Evolutionary conservation across 1,140 invertebrate species (phyloP).

Genomic region (Paramacrobiotus metropolitanus): DNA sequence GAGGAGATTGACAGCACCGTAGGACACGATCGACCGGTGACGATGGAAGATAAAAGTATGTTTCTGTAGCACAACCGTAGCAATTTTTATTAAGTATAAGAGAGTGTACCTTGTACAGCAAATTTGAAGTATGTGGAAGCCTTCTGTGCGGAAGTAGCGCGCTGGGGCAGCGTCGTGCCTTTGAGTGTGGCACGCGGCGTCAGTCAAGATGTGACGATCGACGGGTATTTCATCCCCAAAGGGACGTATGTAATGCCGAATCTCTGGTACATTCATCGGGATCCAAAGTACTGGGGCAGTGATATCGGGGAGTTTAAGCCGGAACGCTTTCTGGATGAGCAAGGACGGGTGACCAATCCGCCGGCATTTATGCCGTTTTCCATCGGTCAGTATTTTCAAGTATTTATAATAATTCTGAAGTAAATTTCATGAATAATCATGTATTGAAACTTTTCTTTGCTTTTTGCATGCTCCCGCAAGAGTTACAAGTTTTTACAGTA

Average conservation of each 20-base stretch:
- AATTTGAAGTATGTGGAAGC: constrained; percentile 31
- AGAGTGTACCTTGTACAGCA: background rate
- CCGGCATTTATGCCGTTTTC: constrained; percentile 59
- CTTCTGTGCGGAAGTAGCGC: constrained; percentile 43
- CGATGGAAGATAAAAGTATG: background rate
- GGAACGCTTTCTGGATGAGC: constrained; percentile 39
- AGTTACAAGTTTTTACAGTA: too few relatives aligned
- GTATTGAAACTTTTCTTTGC: too few relatives aligned
- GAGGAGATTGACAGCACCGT: constrained; percentile 5
- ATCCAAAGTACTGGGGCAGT: constrained; percentile 38
- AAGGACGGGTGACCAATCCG: constrained; percentile 35
- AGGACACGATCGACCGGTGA: constrained; percentile 5
- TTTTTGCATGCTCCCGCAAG: too few relatives aligned
- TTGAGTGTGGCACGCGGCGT: constrained; percentile 57
- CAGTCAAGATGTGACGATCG: constrained; percentile 22
- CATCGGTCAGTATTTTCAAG: constrained; percentile 39
- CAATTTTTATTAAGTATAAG: background rate
- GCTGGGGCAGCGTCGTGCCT: constrained; percentile 49
- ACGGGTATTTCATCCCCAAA: constrained; percentile 33
- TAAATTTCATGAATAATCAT: too few relatives aligned
- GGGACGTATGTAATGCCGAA: constrained; percentile 43
- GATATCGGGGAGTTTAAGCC: constrained; percentile 42
- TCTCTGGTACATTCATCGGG: constrained; percentile 58
- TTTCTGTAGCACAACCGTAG: background rate
- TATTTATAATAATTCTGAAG: background rate